phyloP scores from a whole-genome alignment of 2,113 vertebrate genomes.

The Lepidothrix coronata region DNA sequence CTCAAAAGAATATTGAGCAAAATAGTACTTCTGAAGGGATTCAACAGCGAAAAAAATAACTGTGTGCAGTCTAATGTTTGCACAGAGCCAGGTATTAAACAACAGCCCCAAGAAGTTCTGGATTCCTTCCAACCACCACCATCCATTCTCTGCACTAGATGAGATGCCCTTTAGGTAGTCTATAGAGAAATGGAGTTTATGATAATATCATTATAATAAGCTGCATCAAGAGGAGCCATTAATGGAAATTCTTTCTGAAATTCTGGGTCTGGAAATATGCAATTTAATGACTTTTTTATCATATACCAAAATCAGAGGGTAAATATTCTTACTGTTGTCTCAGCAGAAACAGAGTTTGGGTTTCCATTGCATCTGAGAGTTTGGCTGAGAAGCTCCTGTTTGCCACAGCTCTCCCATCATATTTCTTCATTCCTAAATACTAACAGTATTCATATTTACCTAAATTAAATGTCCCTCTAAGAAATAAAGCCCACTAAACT shows the following conservation, averaged over 20 bases:
- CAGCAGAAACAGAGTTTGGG: neutral
- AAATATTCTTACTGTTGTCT: neutral
- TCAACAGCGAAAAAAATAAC: neutral
- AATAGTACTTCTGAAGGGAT: neutral
- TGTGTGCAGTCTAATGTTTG: neutral
- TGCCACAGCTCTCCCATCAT: neutral
- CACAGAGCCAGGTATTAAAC: neutral
- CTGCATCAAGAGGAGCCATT: neutral
- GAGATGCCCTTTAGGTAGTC: neutral
- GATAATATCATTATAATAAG: neutral
- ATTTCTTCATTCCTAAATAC: neutral
- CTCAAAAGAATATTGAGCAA: neutral
- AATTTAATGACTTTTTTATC: neutral
- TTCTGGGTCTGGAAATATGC: neutral
- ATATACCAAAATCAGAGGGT: neutral
- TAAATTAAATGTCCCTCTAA: neutral
- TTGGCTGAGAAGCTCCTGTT: neutral
- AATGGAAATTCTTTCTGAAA: neutral
- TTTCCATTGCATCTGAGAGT: fast-evolving
- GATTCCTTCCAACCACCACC: neutral
- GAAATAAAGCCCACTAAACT: neutral
- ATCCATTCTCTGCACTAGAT: neutral
- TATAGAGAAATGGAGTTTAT: neutral
- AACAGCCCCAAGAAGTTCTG: neutral
- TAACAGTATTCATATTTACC: neutral